These are phyloP conservation scores for Geotrypetes seraphini DNA, from an alignment of 2,797 vertebrate species.

Conservation along the genomic window DNA sequence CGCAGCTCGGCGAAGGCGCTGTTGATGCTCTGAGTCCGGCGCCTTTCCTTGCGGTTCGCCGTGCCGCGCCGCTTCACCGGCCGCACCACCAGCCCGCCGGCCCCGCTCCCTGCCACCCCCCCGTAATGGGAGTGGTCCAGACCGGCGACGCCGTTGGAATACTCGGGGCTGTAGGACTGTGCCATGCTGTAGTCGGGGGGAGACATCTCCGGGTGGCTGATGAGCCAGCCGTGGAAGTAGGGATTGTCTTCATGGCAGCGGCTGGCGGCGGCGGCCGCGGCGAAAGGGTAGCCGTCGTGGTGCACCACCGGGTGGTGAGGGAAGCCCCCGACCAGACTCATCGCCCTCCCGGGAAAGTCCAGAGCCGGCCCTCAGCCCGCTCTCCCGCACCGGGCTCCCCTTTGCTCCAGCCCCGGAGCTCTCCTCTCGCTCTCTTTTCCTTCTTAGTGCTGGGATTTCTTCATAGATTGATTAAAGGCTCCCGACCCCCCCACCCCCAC, in stretches of 20 bases:
- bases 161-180: conserved; percentile 81
- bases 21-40: conserved; percentile 97
- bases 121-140: conserved; percentile 78
- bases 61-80: conserved; percentile 87
- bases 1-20: conserved; percentile 93
- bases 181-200: conserved; percentile 81
- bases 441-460: no score
- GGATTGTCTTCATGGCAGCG: conserved; percentile 83
- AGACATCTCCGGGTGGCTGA: conserved; percentile 94
- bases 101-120: conserved; percentile 49
- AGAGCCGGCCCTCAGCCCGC: conserved; percentile 26
- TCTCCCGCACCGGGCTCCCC: conserved; percentile 18
- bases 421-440: no score
- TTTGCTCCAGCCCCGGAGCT: conserved; percentile 14
- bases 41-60: conserved; percentile 92
- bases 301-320: conserved; percentile 93
- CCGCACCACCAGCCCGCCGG: conserved; percentile 47
- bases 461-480: no score
- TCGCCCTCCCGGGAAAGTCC: conserved; percentile 52
- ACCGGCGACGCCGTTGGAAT: conserved; percentile 64
- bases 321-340: conserved; percentile 92
- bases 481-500: no score
- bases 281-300: conserved; percentile 89
- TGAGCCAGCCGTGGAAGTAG: conserved; percentile 95
- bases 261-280: conserved; percentile 75